Evolutionary conservation across 2,113 vertebrate genomes (phyloP), one percentile per base, ranked within the genome.

Genomic region (Scomber japonicus): DNA sequence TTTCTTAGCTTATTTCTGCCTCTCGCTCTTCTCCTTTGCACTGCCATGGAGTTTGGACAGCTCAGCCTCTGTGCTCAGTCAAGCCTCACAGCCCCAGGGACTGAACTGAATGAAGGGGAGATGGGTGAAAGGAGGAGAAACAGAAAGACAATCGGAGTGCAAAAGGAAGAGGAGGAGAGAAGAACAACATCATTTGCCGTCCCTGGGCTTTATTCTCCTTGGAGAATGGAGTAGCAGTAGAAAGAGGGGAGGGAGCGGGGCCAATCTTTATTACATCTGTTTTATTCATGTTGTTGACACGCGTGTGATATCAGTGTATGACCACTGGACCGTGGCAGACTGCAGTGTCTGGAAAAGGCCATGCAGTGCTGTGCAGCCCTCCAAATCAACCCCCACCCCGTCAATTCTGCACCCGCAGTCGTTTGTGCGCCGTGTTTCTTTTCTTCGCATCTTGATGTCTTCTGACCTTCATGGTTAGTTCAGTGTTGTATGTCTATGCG

Each of bases 221-320:
- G 5, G 63, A 81, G 73, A 77, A 64, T 27, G 51, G 77, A 69
- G 60, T 8, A 53, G 53, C 57, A 59, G 70, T 51, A 40, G 45
- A 54, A 81, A 19, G 67, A 65, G 27, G 61, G 61, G 75, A 61
- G 76, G 48, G 71, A 45, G 76, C 3, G 10, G 19, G 62, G 79
- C 75, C 82, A 51, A 80, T 91, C 91, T 92, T 94, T 94, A 95
- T 94, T 95, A 93, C 93, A 92, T 93, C 91, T 93, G 91, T 94
- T 95, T 94, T 95, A 95, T 94, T 95, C 93, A 93, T 90, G 93
- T 88, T 91, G 94, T 93, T 91, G 91, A 94, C 93, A 90, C 82
- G 75, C 70, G 78, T 82, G 90, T 81, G 90, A 93, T 93, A 91
- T 94, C 89, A 90, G 91, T 93, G 89, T 91, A 87, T 88, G 90